These are phyloP conservation scores for Heteromurus nitidus DNA, from an alignment of 2,888 invertebrate genomes.

Conservation along the genomic window DNA sequence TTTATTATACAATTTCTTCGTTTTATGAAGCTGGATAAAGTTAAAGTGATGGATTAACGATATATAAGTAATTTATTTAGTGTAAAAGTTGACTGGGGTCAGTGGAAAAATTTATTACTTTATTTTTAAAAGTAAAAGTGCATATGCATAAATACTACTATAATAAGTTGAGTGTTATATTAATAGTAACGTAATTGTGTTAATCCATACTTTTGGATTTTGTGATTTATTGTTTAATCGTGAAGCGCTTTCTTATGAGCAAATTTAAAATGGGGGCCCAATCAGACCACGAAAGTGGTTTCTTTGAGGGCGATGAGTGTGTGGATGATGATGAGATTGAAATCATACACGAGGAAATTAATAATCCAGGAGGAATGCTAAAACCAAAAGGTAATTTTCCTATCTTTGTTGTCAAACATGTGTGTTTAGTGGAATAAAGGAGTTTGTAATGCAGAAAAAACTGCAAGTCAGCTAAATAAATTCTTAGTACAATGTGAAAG, in stretches of 20 bases:
- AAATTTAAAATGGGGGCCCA: slow-evolving; percentile 78
- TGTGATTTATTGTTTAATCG: neutral
- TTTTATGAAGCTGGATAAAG: slow-evolving; percentile 56
- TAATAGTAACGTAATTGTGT: neutral
- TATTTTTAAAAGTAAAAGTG: no score
- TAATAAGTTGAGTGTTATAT: neutral
- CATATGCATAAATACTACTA: no score
- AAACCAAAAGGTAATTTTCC: slow-evolving; percentile 49
- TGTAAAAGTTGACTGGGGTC: neutral
- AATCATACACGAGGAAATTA: slow-evolving; percentile 73
- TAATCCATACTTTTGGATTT: neutral
- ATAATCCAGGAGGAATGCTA: slow-evolving; percentile 67
- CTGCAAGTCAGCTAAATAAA: no score
- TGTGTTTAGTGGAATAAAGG: neutral
- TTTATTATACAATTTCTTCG: slow-evolving; percentile 46
- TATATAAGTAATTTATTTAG: neutral
- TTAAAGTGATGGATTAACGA: no score
- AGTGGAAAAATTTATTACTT: neutral
- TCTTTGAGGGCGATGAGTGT: slow-evolving; percentile 85
- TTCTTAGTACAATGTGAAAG: no score
- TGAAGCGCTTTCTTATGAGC: slow-evolving; percentile 53
- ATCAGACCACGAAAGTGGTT: slow-evolving; percentile 87
- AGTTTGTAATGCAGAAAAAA: no score
- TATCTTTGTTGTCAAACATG: neutral
- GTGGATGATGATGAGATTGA: slow-evolving; percentile 77